Evolutionary conservation across 2,888 invertebrate genomes (phyloP), one percentile per base, ranked within the genome.

Genomic region (Hirtodrosophila cameraria): DNA sequence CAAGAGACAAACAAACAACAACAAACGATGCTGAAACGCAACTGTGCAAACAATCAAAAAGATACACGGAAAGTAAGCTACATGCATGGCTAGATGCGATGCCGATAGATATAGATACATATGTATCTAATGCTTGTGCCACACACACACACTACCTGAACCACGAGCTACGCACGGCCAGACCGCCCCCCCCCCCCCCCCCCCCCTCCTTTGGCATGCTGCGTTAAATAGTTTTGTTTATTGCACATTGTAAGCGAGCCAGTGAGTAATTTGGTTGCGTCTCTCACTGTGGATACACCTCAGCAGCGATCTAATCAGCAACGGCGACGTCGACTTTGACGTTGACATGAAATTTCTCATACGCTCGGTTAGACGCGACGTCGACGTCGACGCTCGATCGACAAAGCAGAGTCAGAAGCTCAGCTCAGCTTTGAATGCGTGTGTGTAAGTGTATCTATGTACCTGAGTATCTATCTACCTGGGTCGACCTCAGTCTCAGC

Each of bases 301-400:
- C 46, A 72, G 66, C 75, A 61, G 62, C 82, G 80, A 80, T 80
- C 83, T 80, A 83, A 80, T 80, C 83, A 83, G 66, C 74, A 70
- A 61, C 68, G 53, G 53, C 55, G 67, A 78, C 72, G 27, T 9
- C 43, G 54, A 31, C 41, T 35, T 5, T 28, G 55, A 33, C 63
- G 57, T 62, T 64, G 58, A 74, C 76, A 74, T 74, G 63, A 73
- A 73, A 66, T 80, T 82, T 84, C 82, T 82, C 82, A 84, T 84
- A 83, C 82, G 82, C 84, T 81, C 84, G 76, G 82, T 78, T 84
- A 76, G 85, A 70, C 70, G 75, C 76, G 66, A 61, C 70, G 62
- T 60, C 76, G 66, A 61, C 70, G 62, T 60, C 72, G 75, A 55
- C 78, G 78, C 71, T 71, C 71, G 75, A 81, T 83, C 72, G 70